Evolutionary conservation across 2,113 vertebrate genomes (phyloP).

Genomic region (Coturnix japonica): DNA sequence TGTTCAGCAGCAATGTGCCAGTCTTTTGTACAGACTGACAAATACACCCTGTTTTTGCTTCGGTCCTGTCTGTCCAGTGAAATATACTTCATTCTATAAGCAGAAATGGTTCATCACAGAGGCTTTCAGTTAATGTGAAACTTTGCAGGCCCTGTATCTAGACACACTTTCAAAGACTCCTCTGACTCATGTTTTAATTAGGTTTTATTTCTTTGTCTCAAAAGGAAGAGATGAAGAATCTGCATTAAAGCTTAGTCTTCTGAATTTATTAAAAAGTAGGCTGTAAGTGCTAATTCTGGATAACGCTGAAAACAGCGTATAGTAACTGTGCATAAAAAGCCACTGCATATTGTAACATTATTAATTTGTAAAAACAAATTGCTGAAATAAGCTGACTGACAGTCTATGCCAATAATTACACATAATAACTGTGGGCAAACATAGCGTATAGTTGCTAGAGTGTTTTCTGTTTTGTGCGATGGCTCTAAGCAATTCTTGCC

Average conservation of each 20-base stretch:
- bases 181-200: constrained; percentile 2
- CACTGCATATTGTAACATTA: constrained; percentile 31
- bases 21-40: not conserved
- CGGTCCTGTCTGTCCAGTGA: not conserved
- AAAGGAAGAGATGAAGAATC: constrained; percentile 17
- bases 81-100: not conserved
- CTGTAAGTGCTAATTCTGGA: constrained; percentile 17
- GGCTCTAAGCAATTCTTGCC: constrained; percentile 57
- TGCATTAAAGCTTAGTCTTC: constrained; percentile 11
- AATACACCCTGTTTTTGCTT: not conserved
- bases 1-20: not conserved
- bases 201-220: constrained; percentile 39
- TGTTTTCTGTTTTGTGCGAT: constrained; percentile 23
- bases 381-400: constrained; percentile 53
- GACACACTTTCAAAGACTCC: not conserved
- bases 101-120: not conserved
- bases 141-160: not conserved
- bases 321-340: constrained; percentile 29
- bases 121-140: not conserved
- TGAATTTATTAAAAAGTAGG: constrained; percentile 2
- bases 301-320: not conserved
- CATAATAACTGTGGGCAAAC: constrained; percentile 60
- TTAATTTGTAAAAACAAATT: constrained; percentile 37
- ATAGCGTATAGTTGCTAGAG: not conserved
- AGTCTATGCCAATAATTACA: constrained; percentile 34